phyloP scores from a whole-genome alignment of 2,113 vertebrate genomes.

The Empidonax alnorum region DNA sequence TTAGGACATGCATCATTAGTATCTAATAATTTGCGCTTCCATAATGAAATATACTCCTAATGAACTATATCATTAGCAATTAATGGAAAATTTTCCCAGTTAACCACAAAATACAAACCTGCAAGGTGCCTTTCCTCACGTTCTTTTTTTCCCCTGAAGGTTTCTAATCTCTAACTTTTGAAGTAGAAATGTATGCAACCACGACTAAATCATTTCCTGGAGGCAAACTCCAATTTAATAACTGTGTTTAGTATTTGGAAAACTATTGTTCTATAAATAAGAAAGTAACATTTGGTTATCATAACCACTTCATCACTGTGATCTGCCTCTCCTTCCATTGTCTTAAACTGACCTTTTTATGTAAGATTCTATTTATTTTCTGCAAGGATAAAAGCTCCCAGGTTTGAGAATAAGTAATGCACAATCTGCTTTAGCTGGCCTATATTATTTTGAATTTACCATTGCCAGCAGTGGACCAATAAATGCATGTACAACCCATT shows the following conservation, averaged over 20 bases:
- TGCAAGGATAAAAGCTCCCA: not conserved
- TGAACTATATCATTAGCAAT: constrained; percentile 43
- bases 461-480: not conserved
- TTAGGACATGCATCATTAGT: constrained; percentile 56
- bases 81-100: not conserved
- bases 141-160: not conserved
- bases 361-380: not conserved
- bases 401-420: not conserved
- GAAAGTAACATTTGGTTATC: not conserved
- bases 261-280: not conserved
- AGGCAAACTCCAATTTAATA: not conserved
- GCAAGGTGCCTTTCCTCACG: constrained; percentile 14
- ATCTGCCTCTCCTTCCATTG: not conserved
- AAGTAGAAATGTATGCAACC: not conserved
- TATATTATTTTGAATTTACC: not conserved
- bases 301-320: not conserved
- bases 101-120: not conserved
- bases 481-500: fast-evolving
- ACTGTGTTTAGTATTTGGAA: not conserved
- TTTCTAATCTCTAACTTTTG: not conserved
- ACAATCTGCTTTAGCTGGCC: not conserved
- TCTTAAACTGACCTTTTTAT: not conserved
- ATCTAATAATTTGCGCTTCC: constrained; percentile 29
- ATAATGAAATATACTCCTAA: constrained; percentile 53
- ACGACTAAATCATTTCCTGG: not conserved